Evolutionary conservation across 2,797 vertebrate species (phyloP).

Genomic region (Neostethus bicornis): DNA sequence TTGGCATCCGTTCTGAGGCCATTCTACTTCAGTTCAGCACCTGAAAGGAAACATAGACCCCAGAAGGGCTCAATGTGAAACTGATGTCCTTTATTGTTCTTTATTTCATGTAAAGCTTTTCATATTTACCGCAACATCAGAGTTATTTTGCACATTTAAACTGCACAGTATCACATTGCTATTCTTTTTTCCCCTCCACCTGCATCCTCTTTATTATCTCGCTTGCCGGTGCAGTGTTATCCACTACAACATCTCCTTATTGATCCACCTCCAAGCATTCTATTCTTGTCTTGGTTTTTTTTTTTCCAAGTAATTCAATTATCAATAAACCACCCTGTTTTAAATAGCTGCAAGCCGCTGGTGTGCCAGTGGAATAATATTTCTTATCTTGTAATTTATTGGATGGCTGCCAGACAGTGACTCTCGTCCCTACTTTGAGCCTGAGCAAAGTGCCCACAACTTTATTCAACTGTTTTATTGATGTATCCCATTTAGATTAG

Average conservation of each 20-base stretch:
- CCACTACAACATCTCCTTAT: constrained; percentile 60
- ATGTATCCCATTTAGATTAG: constrained; percentile 86
- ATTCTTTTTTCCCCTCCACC: constrained; percentile 12
- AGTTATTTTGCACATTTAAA: constrained; percentile 6
- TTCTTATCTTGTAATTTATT: constrained; percentile 80
- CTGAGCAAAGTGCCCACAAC: constrained; percentile 82
- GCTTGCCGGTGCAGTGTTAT: constrained; percentile 47
- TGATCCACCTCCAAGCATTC: constrained; percentile 72
- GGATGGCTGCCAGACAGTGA: constrained; percentile 75
- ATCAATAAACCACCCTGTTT: constrained; percentile 76
- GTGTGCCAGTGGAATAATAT: constrained; percentile 77
- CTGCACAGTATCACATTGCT: constrained; percentile 1
- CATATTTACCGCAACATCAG: neutral
- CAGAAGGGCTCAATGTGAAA: neutral
- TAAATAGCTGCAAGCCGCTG: constrained; percentile 70
- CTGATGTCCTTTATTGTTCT: neutral
- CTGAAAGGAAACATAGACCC: constrained; percentile 54
- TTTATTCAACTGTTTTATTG: constrained; percentile 85
- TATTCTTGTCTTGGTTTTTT: constrained; percentile 73
- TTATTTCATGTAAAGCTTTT: too few relatives aligned
- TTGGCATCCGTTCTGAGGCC: constrained; percentile 64
- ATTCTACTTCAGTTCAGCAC: constrained; percentile 63
- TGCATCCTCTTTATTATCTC: constrained; percentile 21
- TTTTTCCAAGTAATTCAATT: constrained; percentile 75
- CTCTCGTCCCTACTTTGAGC: constrained; percentile 71